A percentile compares a stretch with the other conserved stretches of the same genome.
Evolutionary conservation across 2,113 vertebrate genomes (phyloP).

Genomic region (Ginglymostoma cirratum): DNA sequence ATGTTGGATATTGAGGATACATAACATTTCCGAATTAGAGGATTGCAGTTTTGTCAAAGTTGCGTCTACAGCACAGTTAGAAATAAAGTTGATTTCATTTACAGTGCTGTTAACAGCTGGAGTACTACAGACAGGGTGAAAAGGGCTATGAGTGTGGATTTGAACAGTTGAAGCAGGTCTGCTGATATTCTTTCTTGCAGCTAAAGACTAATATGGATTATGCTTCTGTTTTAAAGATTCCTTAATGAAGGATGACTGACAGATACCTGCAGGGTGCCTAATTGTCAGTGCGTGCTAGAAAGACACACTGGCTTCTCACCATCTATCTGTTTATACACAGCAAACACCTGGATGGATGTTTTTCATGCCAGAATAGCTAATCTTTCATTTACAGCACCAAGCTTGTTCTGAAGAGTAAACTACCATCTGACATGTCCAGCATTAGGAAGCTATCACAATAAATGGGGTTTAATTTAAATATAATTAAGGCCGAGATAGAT

Average conservation of each 20-base stretch:
- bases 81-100: background rate
- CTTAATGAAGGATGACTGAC: constrained; percentile 3
- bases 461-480: background rate
- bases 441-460: background rate
- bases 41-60: background rate
- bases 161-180: background rate
- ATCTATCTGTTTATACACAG: background rate
- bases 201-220: background rate
- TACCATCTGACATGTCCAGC: background rate
- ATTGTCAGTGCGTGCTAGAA: background rate
- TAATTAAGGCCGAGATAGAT: too few species aligned
- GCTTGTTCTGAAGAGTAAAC: background rate
- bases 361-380: background rate
- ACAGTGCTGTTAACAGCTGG: background rate
- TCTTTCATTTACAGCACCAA: background rate
- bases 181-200: background rate
- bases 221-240: background rate
- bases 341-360: constrained; percentile 1
- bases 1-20: background rate
- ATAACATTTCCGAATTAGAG: background rate
- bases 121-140: background rate
- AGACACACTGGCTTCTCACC: background rate
- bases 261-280: background rate
- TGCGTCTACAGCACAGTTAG: background rate
- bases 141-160: background rate